phyloP scores from a whole-genome alignment of 2,888 invertebrate genomes.

The Micoletzkya japonica region DNA sequence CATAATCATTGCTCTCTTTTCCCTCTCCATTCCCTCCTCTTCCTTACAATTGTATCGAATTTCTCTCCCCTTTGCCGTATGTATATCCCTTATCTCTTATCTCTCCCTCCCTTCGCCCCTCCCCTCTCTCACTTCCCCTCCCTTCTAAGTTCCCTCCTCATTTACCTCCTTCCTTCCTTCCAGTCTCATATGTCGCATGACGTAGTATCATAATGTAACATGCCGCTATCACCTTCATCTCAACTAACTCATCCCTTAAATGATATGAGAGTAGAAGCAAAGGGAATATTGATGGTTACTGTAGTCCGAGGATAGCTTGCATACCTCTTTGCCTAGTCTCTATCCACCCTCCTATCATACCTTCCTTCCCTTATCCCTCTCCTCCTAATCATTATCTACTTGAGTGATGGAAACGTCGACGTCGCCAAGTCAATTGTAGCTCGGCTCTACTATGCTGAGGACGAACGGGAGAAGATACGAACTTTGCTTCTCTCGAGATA shows the following conservation, averaged over 20 bases:
- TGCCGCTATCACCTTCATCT: constrained; percentile 3
- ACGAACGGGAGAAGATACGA: constrained; percentile 21
- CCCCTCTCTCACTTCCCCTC: neutral
- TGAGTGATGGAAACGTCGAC: constrained; percentile 37
- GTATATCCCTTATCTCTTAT: neutral
- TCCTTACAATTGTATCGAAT: neutral
- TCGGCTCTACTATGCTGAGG: constrained; percentile 30
- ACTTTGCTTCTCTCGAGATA: neutral
- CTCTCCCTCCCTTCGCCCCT: neutral
- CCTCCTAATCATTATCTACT: neutral
- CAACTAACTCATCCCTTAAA: constrained; percentile 6
- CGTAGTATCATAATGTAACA: too few relatives aligned
- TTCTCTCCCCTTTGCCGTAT: neutral
- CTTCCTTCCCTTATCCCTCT: neutral
- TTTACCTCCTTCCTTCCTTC: constrained; percentile 3
- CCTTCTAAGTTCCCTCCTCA: neutral
- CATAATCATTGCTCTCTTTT: neutral
- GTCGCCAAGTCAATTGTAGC: constrained; percentile 35
- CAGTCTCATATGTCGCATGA: neutral
- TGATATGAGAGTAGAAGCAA: constrained; percentile 12
- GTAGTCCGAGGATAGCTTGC: too few relatives aligned
- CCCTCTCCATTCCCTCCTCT: neutral
- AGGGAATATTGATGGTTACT: too few relatives aligned
- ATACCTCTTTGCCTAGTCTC: neutral
- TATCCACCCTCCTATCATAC: neutral